phyloP scores from a whole-genome alignment of 2,797 vertebrate genomes.

The Spheniscus humboldti region DNA sequence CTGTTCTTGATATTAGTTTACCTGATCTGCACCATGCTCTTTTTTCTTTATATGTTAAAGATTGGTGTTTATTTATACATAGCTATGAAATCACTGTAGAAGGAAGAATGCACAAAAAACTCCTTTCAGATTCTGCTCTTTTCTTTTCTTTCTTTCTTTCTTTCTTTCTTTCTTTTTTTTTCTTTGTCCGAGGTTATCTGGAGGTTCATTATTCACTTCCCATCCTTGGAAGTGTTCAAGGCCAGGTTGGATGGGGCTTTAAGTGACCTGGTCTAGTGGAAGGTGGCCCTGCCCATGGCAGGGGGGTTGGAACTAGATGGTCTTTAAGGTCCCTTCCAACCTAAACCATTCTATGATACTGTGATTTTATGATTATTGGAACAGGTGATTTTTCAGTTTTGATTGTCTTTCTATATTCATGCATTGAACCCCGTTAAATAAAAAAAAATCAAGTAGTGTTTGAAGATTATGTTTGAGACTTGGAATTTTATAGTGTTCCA shows the following conservation, averaged over 20 bases:
- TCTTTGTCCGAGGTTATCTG: background rate
- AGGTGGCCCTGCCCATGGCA: background rate
- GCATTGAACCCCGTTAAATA: fast-evolving
- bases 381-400: background rate
- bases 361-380: background rate
- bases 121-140: background rate
- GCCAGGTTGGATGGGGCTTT: background rate
- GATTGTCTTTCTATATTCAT: background rate
- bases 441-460: background rate
- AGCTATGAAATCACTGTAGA: background rate
- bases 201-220: background rate
- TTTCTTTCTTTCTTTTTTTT: no score
- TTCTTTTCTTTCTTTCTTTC: fast-evolving
- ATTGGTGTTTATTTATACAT: background rate
- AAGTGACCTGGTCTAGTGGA: background rate
- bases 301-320: no score
- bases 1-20: no score
- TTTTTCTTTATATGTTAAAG: no score
- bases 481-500: background rate
- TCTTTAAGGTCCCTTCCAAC: no score
- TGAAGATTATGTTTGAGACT: background rate
- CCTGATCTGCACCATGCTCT: no score
- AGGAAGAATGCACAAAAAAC: background rate
- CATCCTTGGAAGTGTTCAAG: background rate
- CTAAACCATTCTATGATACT: background rate